A percentile compares a stretch with the other conserved stretches of the same genome.
These are phyloP conservation scores for Xyliphius kryptos DNA, from an alignment of 2,113 vertebrate species.

Conservation along the genomic window DNA sequence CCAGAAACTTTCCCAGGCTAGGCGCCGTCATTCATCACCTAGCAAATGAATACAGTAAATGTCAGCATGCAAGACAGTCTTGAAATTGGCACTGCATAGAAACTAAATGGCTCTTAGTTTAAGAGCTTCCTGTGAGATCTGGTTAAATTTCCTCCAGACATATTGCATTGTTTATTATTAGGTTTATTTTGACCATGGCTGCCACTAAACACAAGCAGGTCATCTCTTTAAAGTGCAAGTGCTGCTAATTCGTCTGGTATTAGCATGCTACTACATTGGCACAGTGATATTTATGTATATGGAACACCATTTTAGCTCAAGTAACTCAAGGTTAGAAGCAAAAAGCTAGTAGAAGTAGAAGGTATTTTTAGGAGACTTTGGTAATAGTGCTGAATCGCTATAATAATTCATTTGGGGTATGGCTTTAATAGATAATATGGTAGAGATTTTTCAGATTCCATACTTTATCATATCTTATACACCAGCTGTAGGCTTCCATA, in stretches of 20 bases:
- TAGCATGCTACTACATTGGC: neutral
- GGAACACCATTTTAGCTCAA: neutral
- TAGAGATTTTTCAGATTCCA: too few relatives aligned
- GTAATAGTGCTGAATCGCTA: too few relatives aligned
- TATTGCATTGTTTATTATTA: neutral
- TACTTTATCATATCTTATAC: too few relatives aligned
- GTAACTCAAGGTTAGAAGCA: neutral
- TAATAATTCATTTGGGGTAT: too few relatives aligned
- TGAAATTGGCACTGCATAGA: neutral
- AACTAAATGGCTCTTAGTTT: constrained; percentile 9
- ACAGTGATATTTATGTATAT: neutral
- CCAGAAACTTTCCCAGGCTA: constrained; percentile 13
- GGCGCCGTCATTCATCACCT: neutral
- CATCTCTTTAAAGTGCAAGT: neutral
- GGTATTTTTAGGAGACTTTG: too few relatives aligned
- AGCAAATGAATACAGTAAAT: neutral
- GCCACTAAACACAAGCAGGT: neutral
- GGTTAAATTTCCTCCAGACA: neutral
- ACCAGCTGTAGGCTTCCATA: too few relatives aligned
- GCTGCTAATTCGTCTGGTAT: neutral
- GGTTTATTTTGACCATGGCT: neutral
- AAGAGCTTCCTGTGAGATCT: constrained; percentile 14
- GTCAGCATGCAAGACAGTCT: neutral
- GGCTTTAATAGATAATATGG: too few relatives aligned
- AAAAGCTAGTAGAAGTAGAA: too few relatives aligned